Evolutionary conservation across 2,888 invertebrate species (phyloP), one percentile per base, ranked within the genome.

Genomic region (Boloria selene): DNA sequence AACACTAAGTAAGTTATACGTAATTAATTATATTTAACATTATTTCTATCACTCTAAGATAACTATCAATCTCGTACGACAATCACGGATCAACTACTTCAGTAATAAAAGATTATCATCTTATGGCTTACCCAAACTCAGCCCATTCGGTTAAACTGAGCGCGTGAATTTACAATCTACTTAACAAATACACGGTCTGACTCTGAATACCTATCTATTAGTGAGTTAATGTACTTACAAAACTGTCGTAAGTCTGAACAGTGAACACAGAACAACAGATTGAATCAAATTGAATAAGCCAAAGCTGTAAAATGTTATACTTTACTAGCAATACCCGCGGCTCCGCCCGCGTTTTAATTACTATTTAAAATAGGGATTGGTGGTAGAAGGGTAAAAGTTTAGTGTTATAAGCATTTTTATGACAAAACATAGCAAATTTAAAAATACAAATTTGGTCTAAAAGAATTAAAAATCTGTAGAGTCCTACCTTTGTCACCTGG

Each of bases 131-230:
- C 65, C 65, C 72, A 76, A 83, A 81, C 79, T 82, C 77, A 68
- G 77, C 72, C 81, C 77, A 81, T 85, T 81, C 69, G 75, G 74
- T 72, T 78, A 73, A 78, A 80, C 79, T 73, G 74, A 74, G 74
- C 75, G 77, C 75, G 76, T 75, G 74, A 81, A 78, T 83, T 81
- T 81, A 80, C 79, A 77, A 78, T 76, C 78, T 78, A 80, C 79
- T 81, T 77, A 79, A 73, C 78, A 77, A 77, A 78, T 77, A 75
- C 74, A 76, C 76, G 76, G 73, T 74, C 73, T 72, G 72, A 77
- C 77, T 72, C 77, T 74, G 73, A 72, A 72, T 74, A 70, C 63
- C 69, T 69, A 70, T 69, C 72, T 70, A 69, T 70, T 71, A 71
- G 71, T 69, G 71, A 73, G 70, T 74, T 73, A 76, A 76, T 74